Evolutionary conservation across 2,113 vertebrate genomes (phyloP), one percentile per base, ranked within the genome.

Genomic region (Istiophorus platypterus): DNA sequence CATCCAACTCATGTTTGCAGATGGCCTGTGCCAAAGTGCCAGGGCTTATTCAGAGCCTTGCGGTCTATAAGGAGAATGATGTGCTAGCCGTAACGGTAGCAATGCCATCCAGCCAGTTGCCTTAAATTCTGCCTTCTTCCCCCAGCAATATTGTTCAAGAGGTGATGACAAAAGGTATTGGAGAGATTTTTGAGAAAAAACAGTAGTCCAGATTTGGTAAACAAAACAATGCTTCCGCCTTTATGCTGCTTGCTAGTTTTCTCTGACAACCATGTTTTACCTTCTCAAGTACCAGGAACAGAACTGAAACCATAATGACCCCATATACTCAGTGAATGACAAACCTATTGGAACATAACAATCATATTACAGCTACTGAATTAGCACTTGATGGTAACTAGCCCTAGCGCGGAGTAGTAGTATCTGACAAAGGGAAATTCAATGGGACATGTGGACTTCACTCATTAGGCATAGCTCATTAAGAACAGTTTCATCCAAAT

Each of bases 1-100:
- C 63, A 37, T 29, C 74, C 70, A 62, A 63, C 59, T 79, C 67
- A 45, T 62, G 58, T 63, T 51, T 71, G 57, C 84, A 85, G 77
- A 85, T 88, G 76, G 29, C 51, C 41, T 68, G 42, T 80, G 69
- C 74, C 71, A 80, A 57, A 68, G 72, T 76, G 76, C 68, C 66
- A 80, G 37, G 73, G 67, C 66, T 52, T 56, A 66, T 52, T 75
- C 47, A 74, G 17, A 84, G 62, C 41, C 45, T 12, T 69, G 82
- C 34, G 51, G 59, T 71, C 80, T 69, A 42, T 52, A 75, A 68
- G 68, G 76, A 66, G 27, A 67, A 67, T 4, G 18, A 70, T 65
- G 47, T 62, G 31, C 56, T 58, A 59, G 67, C 52, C 22, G 54
- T 39, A 72, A 70, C 45, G 22, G 76, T 54, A 54, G 70, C 47